Evolutionary conservation across 53 echinoderm and acorn worm species (phyloP), one percentile per base, ranked within the genome.

Genomic region (Holothuria leucospilota): DNA sequence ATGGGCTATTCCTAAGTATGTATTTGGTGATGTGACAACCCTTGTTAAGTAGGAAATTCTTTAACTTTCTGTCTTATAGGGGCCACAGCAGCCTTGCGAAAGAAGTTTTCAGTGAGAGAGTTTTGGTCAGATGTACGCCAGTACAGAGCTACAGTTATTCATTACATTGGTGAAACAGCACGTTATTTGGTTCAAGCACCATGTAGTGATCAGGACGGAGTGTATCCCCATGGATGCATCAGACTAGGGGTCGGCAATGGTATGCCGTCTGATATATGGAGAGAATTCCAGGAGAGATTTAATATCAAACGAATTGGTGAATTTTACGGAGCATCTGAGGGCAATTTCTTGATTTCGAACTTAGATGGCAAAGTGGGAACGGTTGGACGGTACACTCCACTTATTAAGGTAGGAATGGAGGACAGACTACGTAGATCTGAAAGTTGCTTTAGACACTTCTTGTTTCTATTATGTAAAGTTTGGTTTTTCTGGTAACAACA

Each of bases 121-220:
- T 94, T 85, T 70, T 96, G 96, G 96, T 82, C 88, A 38, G 96
- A 96, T 56, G 84, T 94, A 2, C 87, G 94, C 34, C 78, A 86
- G 65, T 91, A 94, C 89, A 87, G 81, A 51, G 91, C 86, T 29
- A 96, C 89, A 11, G 87, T 93, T 66, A 86, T 96, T 34, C 89
- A 91, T 30, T 96, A 96, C 73, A 96, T 96, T 26, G 96, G 96
- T 18, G 96, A 96, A 87, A 87, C 77, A 1, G 95, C 94, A 66
- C 86, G 96, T 25, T 96, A 96, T 74, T 91, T 96, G 39, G 71
- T 90, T 2, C 84, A 83, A 38, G 68, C 65, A 2, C 84, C 84
- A 23, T 49, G 84, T 86, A 70, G 42, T 39, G 92, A 94, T 18
- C 51, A 78, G 71, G 96, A 96, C 52, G 91, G 94, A 0, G 34